Conservation (phyloP, 2,888 invertebrate species). For the Drosophila lacicola region DNA sequence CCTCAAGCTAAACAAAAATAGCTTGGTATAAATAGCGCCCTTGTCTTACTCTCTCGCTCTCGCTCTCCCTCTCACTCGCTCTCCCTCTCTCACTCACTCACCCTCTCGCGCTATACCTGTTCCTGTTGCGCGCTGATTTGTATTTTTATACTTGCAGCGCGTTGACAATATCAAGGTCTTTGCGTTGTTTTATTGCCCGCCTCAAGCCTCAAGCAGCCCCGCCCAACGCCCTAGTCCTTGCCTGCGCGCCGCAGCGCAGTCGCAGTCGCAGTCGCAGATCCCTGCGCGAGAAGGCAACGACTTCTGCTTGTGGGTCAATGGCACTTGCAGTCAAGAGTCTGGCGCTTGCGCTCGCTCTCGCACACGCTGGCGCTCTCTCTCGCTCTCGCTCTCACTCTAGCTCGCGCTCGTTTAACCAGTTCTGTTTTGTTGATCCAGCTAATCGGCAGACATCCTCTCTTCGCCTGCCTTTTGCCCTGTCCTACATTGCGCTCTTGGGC, state of each 20-base stretch:
- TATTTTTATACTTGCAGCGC: slow-evolving; percentile 57
- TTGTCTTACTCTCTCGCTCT: neutral
- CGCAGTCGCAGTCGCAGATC: slow-evolving; percentile 9
- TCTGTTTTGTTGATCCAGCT: slow-evolving; percentile 54
- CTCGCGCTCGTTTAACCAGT: slow-evolving; percentile 44
- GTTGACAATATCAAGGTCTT: slow-evolving; percentile 78
- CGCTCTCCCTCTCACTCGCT: neutral
- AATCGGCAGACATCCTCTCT: slow-evolving; percentile 49
- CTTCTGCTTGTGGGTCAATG: slow-evolving; percentile 73
- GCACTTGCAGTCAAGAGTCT: slow-evolving; percentile 49
- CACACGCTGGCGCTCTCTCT: neutral
- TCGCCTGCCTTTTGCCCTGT: slow-evolving; percentile 31
- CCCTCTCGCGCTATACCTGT: neutral
- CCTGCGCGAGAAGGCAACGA: slow-evolving; percentile 65
- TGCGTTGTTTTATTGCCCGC: slow-evolving; percentile 30
- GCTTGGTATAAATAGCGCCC: slow-evolving; percentile 61
- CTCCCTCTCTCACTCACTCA: neutral
- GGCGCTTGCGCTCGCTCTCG: slow-evolving; percentile 4
- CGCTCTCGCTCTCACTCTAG: neutral
- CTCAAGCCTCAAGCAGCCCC: slow-evolving; percentile 3
- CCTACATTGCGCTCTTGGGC: slow-evolving; percentile 47
- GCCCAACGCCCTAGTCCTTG: slow-evolving; percentile 42
- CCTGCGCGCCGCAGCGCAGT: slow-evolving; percentile 10
- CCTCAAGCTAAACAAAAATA: slow-evolving; percentile 43
- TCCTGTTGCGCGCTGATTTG: slow-evolving; percentile 33